These are phyloP conservation scores for Brachionus sp. DNA, from an alignment of 1,140 invertebrate species.

Conservation along the genomic window DNA sequence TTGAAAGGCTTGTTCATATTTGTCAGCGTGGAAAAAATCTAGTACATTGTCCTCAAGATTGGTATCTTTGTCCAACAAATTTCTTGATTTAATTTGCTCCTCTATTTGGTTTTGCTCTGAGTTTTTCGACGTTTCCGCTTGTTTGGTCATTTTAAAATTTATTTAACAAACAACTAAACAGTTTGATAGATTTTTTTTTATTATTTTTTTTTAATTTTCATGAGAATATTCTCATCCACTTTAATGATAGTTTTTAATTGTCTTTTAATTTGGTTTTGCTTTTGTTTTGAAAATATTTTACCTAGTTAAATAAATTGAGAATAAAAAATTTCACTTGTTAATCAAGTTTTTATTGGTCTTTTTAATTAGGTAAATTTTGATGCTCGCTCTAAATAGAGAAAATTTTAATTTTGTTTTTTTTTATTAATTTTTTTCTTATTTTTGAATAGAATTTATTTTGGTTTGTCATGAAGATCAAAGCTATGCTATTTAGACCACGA, in stretches of 20 bases:
- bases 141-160: background rate
- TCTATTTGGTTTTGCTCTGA: background rate
- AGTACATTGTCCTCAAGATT: background rate
- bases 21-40: background rate
- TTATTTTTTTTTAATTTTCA: background rate
- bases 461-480: background rate
- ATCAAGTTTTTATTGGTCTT: background rate
- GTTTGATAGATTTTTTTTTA: background rate
- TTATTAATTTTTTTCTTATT: background rate
- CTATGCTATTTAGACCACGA: background rate
- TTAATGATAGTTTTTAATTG: background rate
- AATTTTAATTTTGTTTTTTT: background rate
- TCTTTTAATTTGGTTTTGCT: background rate
- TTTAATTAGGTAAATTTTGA: background rate
- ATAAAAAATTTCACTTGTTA: background rate
- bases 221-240: background rate
- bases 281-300: background rate
- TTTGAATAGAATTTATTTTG: background rate
- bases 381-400: background rate
- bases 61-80: background rate
- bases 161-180: background rate
- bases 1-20: background rate
- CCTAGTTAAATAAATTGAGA: background rate
- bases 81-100: background rate
- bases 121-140: slow-evolving; percentile 3